A percentile compares a stretch with the other conserved stretches of the same genome.
Evolutionary conservation across 2,888 invertebrate species (phyloP).

Genomic region (Ypsolopha sequella): DNA sequence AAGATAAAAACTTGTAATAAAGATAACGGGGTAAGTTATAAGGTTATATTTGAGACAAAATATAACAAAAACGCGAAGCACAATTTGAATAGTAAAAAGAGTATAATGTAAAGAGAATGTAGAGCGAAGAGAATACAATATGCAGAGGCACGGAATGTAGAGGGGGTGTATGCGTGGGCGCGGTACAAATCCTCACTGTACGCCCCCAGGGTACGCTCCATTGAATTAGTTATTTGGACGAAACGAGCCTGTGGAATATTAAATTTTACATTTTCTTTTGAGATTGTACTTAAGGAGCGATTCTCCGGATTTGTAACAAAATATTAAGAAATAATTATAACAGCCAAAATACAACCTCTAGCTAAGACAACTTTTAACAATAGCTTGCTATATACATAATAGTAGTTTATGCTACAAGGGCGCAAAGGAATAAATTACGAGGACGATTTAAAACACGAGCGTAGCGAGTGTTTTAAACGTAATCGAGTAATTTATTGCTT

Average conservation of each 20-base stretch:
- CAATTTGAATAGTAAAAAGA: background rate
- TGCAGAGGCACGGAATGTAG: slow-evolving; percentile 16
- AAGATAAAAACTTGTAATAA: background rate
- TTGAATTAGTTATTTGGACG: slow-evolving; percentile 28
- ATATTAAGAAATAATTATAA: no score
- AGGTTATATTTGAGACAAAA: background rate
- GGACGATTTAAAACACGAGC: no score
- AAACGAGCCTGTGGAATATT: slow-evolving; percentile 16
- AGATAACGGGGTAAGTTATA: no score
- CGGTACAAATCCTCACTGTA: slow-evolving; percentile 19
- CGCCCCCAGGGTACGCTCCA: slow-evolving; percentile 21
- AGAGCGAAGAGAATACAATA: slow-evolving; percentile 20
- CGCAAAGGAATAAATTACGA: no score
- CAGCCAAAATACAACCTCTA: no score
- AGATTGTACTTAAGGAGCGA: background rate
- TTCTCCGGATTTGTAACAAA: no score
- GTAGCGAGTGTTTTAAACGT: no score
- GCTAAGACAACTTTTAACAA: no score
- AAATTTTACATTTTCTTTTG: slow-evolving; percentile 7
- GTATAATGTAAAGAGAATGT: slow-evolving; percentile 6
- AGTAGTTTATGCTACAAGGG: no score
- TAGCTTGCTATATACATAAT: no score
- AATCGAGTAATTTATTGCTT: no score
- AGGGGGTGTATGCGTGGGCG: slow-evolving; percentile 22
- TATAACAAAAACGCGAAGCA: background rate